Conservation (phyloP, 2,888 invertebrate species). For the Ferrisia virgata region DNA sequence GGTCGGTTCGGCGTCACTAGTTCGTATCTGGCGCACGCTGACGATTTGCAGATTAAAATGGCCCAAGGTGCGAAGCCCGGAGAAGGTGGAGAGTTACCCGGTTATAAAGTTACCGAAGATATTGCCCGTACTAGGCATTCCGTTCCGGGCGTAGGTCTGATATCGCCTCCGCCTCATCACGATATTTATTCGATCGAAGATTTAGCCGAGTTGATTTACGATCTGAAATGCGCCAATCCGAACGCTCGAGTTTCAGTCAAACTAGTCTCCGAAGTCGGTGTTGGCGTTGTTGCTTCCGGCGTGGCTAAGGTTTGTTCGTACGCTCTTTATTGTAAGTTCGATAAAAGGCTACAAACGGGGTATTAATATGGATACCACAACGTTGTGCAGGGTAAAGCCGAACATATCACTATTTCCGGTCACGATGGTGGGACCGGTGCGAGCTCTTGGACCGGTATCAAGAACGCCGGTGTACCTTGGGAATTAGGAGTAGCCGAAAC, state of each 20-base stretch:
- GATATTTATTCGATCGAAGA: conserved; percentile 99
- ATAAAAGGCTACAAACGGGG: no score
- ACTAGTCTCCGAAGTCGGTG: conserved; percentile 96
- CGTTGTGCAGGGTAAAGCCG: conserved; percentile 91
- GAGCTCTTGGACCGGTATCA: conserved; percentile 98
- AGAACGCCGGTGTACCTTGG: conserved; percentile 97
- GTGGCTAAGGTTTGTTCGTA: conserved; percentile 87
- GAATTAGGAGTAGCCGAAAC: conserved; percentile 98
- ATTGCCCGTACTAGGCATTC: conserved; percentile 95
- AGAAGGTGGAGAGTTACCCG: conserved; percentile 96
- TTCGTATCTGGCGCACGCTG: conserved; percentile 93
- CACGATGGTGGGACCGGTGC: conserved; percentile 99
- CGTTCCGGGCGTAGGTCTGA: conserved; percentile 93
- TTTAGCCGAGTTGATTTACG: conserved; percentile 95
- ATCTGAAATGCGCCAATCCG: conserved; percentile 96
- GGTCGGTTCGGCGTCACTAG: conserved; percentile 98
- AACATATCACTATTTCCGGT: conserved; percentile 97
- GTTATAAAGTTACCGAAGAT: conserved; percentile 80
- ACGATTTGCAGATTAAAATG: conserved; percentile 99
- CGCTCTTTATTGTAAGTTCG: no score
- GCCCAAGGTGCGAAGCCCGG: conserved; percentile 99
- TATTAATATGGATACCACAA: no score
- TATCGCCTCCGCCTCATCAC: conserved; percentile 98
- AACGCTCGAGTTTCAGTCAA: conserved; percentile 93
- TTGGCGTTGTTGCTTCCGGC: conserved; percentile 98